phyloP scores from a whole-genome alignment of 2,888 invertebrate genomes.

The Alsophila aescularia region DNA sequence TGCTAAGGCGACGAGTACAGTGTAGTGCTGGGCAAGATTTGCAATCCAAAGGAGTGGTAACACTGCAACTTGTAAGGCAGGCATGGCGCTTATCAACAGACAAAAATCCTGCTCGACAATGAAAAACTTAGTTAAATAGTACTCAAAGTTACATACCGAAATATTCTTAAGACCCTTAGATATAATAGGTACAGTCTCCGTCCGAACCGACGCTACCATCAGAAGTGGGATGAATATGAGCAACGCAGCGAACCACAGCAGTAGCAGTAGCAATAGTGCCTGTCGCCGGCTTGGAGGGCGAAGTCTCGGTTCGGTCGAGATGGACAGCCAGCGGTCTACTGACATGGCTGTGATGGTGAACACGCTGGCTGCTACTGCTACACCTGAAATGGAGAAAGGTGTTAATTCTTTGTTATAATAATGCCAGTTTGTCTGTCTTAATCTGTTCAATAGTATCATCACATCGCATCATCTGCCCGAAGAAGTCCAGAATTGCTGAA shows the following conservation, averaged over 20 bases:
- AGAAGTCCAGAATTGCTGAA: too few relatives aligned
- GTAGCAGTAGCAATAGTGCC: constrained; percentile 85
- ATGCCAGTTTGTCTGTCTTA: too few relatives aligned
- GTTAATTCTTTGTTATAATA: too few relatives aligned
- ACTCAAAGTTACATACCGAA: constrained; percentile 57
- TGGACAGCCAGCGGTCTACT: constrained; percentile 90
- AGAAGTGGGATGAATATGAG: constrained; percentile 88
- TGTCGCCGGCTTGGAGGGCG: constrained; percentile 86
- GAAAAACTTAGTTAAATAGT: too few relatives aligned
- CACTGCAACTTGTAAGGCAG: too few relatives aligned
- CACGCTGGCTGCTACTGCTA: constrained; percentile 90
- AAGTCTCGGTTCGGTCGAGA: constrained; percentile 85
- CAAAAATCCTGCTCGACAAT: too few relatives aligned
- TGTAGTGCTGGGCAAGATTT: too few relatives aligned
- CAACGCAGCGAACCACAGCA: constrained; percentile 88
- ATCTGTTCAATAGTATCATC: too few relatives aligned
- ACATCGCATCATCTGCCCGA: too few relatives aligned
- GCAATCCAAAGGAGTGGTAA: too few relatives aligned
- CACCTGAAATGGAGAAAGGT: constrained; percentile 74
- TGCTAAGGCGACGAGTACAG: too few relatives aligned
- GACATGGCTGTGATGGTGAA: constrained; percentile 92
- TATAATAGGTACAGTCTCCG: constrained; percentile 69
- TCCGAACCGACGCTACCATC: constrained; percentile 72
- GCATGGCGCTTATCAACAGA: background rate
- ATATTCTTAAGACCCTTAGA: constrained; percentile 63